Evolutionary conservation across 1,140 invertebrate species (phyloP), one percentile per base, ranked within the genome.

Genomic region (Metopolophium dirhodum): DNA sequence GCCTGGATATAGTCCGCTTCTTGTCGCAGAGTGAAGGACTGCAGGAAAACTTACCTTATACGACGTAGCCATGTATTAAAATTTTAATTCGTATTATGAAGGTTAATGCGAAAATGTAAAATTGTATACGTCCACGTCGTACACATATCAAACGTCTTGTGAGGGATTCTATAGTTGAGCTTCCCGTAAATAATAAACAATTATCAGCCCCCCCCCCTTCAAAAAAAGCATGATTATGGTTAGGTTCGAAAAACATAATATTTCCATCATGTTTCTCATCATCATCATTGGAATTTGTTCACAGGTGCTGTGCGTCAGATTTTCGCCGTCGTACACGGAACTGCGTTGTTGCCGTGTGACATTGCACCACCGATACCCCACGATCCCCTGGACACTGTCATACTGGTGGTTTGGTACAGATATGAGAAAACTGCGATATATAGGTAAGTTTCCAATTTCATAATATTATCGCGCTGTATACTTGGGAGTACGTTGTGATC

Each of bases 321-420:
- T 30, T 96, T 96, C 94, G 97, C 96, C 35, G 96, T 97, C 83
- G 95, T 96, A 61, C 95, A 95, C 93, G 96, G 96, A 91, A 96
- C 95, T 57, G 96, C 96, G 20, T 95, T 96, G 49, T 95, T 97
- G 45, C 96, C 96, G 0, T 97, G 97, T 94, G 96, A 97, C 94
- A 96, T 97, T 90, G 95, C 95, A 88, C 95, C 96, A 20, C 96
- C 96, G 9, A 95, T 95, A 93, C 95, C 96, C 8, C 96, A 96
- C 22, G 95, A 96, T 90, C 95, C 95, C 23, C 96, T 96, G 94
- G 96, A 96, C 94, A 96, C 96, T 1, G 96, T 96, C 49, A 95
- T 96, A 49, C 95, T 97, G 54, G 96, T 97, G 77, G 96, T 97
- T 35, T 97, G 97, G 97, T 97, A 97, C 95, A 96, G 96, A 94